These are phyloP conservation scores for Blastobasis lacticolella DNA, from an alignment of 2,888 invertebrate species.

Conservation along the genomic window DNA sequence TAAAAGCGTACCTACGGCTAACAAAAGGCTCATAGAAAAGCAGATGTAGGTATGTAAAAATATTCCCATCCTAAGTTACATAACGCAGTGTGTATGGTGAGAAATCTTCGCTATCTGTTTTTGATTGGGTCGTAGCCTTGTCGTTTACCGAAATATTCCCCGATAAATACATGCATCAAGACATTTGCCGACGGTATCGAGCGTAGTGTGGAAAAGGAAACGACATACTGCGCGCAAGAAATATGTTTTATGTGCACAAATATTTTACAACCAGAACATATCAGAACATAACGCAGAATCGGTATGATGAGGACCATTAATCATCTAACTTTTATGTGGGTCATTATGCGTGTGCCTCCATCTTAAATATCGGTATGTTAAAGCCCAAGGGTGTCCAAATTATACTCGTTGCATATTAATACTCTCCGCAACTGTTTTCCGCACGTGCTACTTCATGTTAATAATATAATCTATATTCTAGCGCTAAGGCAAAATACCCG, in stretches of 20 bases:
- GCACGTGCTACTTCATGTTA: conserved; percentile 20
- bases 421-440: conserved; percentile 10
- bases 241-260: conserved; percentile 1
- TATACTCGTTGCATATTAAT: too few species aligned
- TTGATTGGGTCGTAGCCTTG: conserved; percentile 31
- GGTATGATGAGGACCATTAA: too few species aligned
- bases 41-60: conserved; percentile 4
- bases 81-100: conserved; percentile 15
- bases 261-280: conserved; percentile 3
- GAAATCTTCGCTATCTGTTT: conserved; percentile 28
- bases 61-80: conserved; percentile 11
- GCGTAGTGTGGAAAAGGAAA: neutral
- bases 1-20: too few species aligned
- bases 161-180: conserved; percentile 33
- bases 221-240: neutral
- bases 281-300: conserved; percentile 2
- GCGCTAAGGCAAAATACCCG: conserved; percentile 18
- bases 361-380: too few species aligned
- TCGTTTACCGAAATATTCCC: conserved; percentile 30
- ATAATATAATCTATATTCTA: conserved; percentile 26
- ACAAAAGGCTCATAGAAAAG: neutral
- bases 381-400: too few species aligned
- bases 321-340: too few species aligned
- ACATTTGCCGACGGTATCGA: conserved; percentile 6
- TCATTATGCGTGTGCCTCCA: too few species aligned